Evolutionary conservation across 2,888 invertebrate genomes (phyloP).

Genomic region (Chloromyia formosa): DNA sequence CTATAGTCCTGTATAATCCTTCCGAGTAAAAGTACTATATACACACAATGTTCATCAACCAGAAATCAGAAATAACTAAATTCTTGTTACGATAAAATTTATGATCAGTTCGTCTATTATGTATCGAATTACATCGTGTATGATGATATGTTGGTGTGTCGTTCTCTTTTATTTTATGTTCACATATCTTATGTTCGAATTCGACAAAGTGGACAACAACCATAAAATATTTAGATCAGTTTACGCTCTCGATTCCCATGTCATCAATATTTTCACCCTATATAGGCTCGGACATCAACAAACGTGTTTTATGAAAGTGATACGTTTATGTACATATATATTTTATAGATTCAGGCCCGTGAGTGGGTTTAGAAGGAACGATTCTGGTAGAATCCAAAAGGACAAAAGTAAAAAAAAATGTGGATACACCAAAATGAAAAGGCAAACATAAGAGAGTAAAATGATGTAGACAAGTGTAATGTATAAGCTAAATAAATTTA

Average conservation of each 20-base stretch:
- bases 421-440: background rate
- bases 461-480: background rate
- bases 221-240: constrained; percentile 52
- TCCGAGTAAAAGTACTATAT: constrained; percentile 6
- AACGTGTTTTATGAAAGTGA: too few species aligned
- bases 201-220: constrained; percentile 39
- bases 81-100: constrained; percentile 54
- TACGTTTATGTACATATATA: background rate
- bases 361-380: background rate
- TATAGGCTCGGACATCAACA: too few species aligned
- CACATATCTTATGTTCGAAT: constrained; percentile 38
- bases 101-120: constrained; percentile 54
- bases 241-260: constrained; percentile 49
- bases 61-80: constrained; percentile 30
- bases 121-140: constrained; percentile 55
- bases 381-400: background rate
- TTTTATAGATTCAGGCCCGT: background rate
- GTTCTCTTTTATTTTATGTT: constrained; percentile 33
- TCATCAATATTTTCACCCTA: constrained; percentile 25
- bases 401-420: background rate
- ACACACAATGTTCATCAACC: constrained; percentile 12
- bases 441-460: background rate
- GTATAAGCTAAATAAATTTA: background rate
- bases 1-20: background rate
- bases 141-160: constrained; percentile 52